Percentiles rank a stretch among this genome's conserved stretches.
Conservation (phyloP, 2,888 invertebrate species). For the Polyommatus iphigenia region DNA sequence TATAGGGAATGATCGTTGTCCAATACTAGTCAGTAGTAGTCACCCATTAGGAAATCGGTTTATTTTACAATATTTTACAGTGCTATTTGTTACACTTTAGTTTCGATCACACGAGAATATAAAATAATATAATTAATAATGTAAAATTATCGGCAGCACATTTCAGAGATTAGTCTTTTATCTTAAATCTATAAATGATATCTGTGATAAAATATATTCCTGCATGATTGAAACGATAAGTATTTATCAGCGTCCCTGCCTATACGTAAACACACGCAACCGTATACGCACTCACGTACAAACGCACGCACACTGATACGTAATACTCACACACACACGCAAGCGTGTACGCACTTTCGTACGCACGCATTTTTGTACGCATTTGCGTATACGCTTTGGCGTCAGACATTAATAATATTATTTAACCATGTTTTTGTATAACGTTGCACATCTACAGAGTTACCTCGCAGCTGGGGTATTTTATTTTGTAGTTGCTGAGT, state of each 20-base stretch:
- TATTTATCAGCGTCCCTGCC: background rate
- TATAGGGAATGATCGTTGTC: conserved; percentile 25
- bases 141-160: background rate
- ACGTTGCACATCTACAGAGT: conserved; percentile 46
- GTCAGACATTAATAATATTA: background rate
- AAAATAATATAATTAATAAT: background rate
- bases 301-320: background rate
- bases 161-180: background rate
- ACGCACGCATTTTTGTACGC: background rate
- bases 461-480: conserved; percentile 60
- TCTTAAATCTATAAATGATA: background rate
- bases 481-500: conserved; percentile 71
- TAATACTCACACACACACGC: background rate
- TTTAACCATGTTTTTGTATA: background rate
- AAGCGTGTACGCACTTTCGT: background rate
- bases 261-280: background rate
- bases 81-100: background rate
- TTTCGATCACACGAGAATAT: background rate
- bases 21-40: background rate
- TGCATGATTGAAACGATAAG: background rate
- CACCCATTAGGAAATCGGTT: background rate
- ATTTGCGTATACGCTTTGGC: background rate
- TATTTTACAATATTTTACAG: background rate
- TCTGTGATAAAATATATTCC: background rate
- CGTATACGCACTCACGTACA: background rate